Evolutionary conservation across 2,797 vertebrate species (phyloP).

Genomic region (Chelonia mydas): DNA sequence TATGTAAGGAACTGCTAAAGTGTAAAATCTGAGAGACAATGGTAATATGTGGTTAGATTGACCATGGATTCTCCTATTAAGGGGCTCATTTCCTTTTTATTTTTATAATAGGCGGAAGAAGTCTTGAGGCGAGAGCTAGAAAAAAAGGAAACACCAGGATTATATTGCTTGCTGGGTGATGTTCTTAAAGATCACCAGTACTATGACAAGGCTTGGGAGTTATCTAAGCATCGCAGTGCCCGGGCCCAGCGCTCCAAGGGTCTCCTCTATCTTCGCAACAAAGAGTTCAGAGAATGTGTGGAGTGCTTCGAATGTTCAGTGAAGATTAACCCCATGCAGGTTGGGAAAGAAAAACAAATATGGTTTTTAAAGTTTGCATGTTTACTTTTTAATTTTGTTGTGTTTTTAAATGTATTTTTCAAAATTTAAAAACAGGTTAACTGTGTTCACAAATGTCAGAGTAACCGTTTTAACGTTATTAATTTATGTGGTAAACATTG

Average conservation of each 20-base stretch:
- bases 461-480: background rate
- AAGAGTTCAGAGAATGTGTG: constrained; percentile 87
- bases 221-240: constrained; percentile 89
- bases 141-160: constrained; percentile 88
- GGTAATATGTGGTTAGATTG: background rate
- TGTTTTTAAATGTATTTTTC: background rate
- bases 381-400: background rate
- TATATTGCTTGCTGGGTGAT: constrained; percentile 95
- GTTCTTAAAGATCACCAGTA: constrained; percentile 90
- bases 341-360: constrained; percentile 55
- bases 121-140: constrained; percentile 91
- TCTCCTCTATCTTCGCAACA: constrained; percentile 90
- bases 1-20: background rate
- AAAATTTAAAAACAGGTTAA: background rate
- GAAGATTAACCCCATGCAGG: constrained; percentile 93
- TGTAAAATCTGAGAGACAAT: background rate
- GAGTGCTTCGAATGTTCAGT: constrained; percentile 93
- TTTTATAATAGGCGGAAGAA: constrained; percentile 89
- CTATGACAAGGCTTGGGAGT: constrained; percentile 94
- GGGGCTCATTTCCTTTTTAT: constrained; percentile 19
- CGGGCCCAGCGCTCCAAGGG: constrained; percentile 95
- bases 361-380: rapidly evolving
- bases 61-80: background rate
- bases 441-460: background rate
- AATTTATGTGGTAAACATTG: rapidly evolving